These are phyloP conservation scores for Caenorhabditis sinica DNA, from an alignment of 2,888 invertebrate species.

Conservation along the genomic window DNA sequence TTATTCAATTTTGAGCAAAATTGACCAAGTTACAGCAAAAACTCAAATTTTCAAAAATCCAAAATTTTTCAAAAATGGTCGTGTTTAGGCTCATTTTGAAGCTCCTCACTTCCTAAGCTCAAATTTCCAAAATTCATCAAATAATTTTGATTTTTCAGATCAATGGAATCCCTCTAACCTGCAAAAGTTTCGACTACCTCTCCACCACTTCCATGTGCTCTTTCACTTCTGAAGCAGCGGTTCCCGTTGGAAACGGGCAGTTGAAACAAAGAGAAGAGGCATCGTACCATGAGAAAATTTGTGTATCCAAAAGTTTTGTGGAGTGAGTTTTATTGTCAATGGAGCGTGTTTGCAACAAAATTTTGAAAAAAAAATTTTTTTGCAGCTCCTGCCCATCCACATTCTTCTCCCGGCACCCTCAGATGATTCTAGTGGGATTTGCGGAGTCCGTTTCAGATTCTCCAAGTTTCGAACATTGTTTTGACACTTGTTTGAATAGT, in stretches of 20 bases:
- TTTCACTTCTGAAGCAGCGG: slow-evolving; percentile 76
- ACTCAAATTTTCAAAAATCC: too few species aligned
- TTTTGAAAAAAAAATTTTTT: slow-evolving; percentile 1
- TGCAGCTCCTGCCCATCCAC: slow-evolving; percentile 77
- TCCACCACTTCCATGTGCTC: slow-evolving; percentile 45
- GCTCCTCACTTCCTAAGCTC: too few species aligned
- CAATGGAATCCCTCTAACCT: slow-evolving; percentile 73
- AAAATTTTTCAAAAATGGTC: too few species aligned
- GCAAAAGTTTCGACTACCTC: slow-evolving; percentile 81
- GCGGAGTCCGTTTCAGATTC: slow-evolving; percentile 83
- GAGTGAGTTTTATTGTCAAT: slow-evolving; percentile 24
- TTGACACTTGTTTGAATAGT: slow-evolving; percentile 83
- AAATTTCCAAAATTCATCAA: not conserved
- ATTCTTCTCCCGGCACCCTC: slow-evolving; percentile 82
- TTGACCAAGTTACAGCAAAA: too few species aligned
- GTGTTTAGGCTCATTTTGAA: too few species aligned
- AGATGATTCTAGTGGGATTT: slow-evolving; percentile 83
- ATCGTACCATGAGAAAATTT: slow-evolving; percentile 83
- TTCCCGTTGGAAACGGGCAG: slow-evolving; percentile 83
- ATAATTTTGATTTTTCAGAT: slow-evolving; percentile 66
- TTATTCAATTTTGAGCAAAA: too few species aligned
- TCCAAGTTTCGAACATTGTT: slow-evolving; percentile 82
- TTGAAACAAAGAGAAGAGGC: slow-evolving; percentile 77
- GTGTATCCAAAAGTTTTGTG: slow-evolving; percentile 76
- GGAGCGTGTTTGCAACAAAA: too few species aligned